Conservation (phyloP, 1,140 invertebrate species). For the Drosophila pachea region DNA sequence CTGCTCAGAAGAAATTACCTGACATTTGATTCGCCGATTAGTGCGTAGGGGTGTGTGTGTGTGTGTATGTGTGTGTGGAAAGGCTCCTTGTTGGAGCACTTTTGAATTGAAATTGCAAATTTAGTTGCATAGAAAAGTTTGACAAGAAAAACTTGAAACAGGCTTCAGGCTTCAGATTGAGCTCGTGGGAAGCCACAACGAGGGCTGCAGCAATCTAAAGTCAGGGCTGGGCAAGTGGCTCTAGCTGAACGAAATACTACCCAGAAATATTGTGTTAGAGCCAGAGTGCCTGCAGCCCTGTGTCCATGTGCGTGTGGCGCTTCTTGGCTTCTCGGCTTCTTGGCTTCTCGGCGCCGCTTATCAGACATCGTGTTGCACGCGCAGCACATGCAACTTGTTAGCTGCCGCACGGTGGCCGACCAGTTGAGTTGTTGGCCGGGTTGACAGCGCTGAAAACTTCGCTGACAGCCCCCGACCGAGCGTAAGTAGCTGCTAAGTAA, state of each 20-base stretch:
- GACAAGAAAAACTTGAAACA: conserved; percentile 23
- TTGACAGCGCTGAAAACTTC: conserved; percentile 74
- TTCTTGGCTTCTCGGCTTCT: no score
- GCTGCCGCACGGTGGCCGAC: conserved; percentile 22
- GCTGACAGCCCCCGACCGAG: conserved; percentile 51
- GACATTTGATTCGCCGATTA: conserved; percentile 63
- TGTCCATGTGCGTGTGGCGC: conserved; percentile 23
- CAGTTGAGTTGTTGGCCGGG: conserved; percentile 63
- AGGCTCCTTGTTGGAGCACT: not conserved
- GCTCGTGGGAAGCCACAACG: conserved; percentile 20
- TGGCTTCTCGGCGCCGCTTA: conserved; percentile 18
- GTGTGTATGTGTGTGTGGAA: not conserved
- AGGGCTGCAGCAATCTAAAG: conserved; percentile 17
- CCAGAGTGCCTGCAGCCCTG: conserved; percentile 13
- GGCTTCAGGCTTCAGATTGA: conserved; percentile 12
- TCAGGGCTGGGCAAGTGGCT: not conserved
- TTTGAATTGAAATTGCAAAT: conserved; percentile 46
- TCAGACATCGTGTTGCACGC: conserved; percentile 35
- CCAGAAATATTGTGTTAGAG: not conserved
- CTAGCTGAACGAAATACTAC: no score
- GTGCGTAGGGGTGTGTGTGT: conserved; percentile 23
- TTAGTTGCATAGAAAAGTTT: conserved; percentile 34
- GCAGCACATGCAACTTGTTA: conserved; percentile 53
- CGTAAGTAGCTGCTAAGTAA: conserved; percentile 38
- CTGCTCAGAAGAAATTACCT: conserved; percentile 57